A percentile compares a stretch with the other conserved stretches of the same genome.
Evolutionary conservation across 2,113 vertebrate species (phyloP).

Genomic region (Salvelinus sp.): DNA sequence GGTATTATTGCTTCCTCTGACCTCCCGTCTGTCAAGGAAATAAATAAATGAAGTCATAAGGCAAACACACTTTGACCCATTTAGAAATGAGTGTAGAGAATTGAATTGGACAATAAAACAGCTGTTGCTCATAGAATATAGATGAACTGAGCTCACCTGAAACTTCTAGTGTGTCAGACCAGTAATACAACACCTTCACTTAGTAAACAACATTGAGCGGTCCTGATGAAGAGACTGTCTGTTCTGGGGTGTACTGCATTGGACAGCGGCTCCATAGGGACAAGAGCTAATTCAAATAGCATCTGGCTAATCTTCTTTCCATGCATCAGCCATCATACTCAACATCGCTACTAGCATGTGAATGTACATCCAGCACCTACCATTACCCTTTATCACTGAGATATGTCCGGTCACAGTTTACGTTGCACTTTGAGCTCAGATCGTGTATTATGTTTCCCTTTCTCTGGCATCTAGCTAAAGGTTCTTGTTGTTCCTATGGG

Average conservation of each 20-base stretch:
- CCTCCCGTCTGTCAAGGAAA: neutral
- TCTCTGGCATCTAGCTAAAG: conserved; percentile 39
- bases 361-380: conserved; percentile 19
- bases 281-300: conserved; percentile 52
- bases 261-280: conserved; percentile 57
- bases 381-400: neutral
- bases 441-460: conserved; percentile 37
- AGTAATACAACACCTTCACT: neutral
- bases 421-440: neutral
- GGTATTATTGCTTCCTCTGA: neutral
- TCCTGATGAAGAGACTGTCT: conserved; percentile 61
- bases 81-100: neutral
- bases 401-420: neutral
- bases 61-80: neutral
- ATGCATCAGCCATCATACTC: neutral
- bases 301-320: conserved; percentile 32
- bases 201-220: neutral
- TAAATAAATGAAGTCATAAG: neutral
- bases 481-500: conserved; percentile 26
- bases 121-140: neutral
- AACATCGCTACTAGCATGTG: neutral
- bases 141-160: neutral
- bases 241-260: conserved; percentile 48
- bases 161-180: neutral
- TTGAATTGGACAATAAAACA: neutral